phyloP scores from a whole-genome alignment of 2,797 vertebrate species.

The Acanthis flammea region DNA sequence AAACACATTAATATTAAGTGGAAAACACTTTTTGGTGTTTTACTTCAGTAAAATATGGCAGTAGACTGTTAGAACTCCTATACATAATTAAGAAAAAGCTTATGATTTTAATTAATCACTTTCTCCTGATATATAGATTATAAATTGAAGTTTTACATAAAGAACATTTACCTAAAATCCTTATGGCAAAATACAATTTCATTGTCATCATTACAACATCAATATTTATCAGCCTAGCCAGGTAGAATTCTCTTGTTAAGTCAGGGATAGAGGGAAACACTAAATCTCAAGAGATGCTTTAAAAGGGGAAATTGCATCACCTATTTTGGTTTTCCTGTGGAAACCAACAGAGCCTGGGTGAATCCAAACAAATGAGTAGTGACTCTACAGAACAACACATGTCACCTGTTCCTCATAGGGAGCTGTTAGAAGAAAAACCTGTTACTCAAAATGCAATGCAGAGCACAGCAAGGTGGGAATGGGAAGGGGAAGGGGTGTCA shows the following conservation, averaged over 20 bases:
- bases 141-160: background rate
- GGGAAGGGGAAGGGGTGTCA: background rate
- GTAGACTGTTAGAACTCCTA: background rate
- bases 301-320: background rate
- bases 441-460: background rate
- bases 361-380: background rate
- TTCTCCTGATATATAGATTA: background rate
- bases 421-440: background rate
- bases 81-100: conserved; percentile 4
- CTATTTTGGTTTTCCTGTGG: background rate
- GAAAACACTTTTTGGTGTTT: background rate
- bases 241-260: background rate
- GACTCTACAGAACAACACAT: background rate
- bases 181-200: background rate
- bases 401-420: background rate
- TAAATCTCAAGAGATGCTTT: background rate
- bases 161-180: background rate
- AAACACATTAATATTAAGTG: background rate
- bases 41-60: background rate
- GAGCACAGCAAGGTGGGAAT: background rate
- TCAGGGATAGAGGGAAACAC: background rate
- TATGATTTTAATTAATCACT: background rate
- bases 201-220: background rate
- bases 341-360: background rate
- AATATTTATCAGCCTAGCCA: background rate